These are phyloP conservation scores for Nomada goodeniana DNA, from an alignment of 2,888 invertebrate genomes.

Conservation along the genomic window DNA sequence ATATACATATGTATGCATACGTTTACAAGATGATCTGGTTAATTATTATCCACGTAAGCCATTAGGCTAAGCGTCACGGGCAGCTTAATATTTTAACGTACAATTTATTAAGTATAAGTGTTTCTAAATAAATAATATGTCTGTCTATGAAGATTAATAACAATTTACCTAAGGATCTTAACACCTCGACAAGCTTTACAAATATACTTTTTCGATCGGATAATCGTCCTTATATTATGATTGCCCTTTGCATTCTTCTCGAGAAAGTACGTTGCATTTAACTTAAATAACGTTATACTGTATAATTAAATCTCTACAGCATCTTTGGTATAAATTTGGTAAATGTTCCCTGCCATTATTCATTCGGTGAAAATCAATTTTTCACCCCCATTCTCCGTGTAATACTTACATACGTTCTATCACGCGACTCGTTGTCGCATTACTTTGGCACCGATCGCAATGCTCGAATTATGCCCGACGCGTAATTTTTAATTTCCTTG, in stretches of 20 bases:
- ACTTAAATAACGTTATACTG: slow-evolving; percentile 24
- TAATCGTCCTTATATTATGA: not conserved
- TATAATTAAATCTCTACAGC: not conserved
- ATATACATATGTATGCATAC: not conserved
- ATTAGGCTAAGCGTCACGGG: not conserved
- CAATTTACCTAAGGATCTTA: not conserved
- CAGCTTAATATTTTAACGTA: not conserved
- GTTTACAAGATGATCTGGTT: not conserved
- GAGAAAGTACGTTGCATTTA: not conserved
- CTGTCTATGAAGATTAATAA: not conserved
- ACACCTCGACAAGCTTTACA: not conserved
- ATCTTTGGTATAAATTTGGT: slow-evolving; percentile 39
- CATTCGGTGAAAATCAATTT: slow-evolving; percentile 18
- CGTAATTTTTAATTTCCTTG: slow-evolving; percentile 1
- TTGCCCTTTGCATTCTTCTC: not conserved
- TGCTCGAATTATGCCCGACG: not conserved
- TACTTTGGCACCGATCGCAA: slow-evolving; percentile 15
- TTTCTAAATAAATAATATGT: slow-evolving; percentile 30
- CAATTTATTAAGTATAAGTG: not conserved
- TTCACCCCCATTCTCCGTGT: not conserved
- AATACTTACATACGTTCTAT: not conserved
- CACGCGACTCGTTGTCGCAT: not conserved
- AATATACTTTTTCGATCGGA: not conserved
- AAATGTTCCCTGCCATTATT: not conserved
- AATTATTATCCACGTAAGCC: slow-evolving; percentile 4